These are phyloP conservation scores for Adoxophyes honmai DNA, from an alignment of 1,140 invertebrate genomes.

Conservation along the genomic window DNA sequence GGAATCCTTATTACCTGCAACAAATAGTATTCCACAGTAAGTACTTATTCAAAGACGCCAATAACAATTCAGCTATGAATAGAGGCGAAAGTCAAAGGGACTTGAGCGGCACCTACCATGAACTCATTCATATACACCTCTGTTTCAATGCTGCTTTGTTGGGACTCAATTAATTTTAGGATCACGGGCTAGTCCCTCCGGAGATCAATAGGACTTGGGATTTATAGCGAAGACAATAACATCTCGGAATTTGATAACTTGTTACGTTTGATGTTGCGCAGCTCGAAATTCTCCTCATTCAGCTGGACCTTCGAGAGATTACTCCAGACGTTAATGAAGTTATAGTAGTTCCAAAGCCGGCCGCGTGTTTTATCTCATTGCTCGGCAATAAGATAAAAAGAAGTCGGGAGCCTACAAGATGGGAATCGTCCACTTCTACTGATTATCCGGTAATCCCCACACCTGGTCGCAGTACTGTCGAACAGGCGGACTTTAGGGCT, in stretches of 20 bases:
- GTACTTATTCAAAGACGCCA: not conserved
- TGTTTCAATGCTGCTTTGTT: not conserved
- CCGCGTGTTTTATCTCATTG: no score
- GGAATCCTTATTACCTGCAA: constrained; percentile 4
- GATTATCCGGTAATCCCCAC: constrained; percentile 5
- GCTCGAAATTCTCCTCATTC: no score
- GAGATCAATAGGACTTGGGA: not conserved
- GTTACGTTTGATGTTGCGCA: no score
- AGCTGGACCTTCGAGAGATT: no score
- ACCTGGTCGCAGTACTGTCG: constrained; percentile 15
- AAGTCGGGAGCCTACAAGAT: not conserved
- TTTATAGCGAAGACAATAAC: no score
- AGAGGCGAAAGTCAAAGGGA: not conserved
- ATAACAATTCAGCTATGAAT: not conserved
- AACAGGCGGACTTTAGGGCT: constrained; percentile 27
- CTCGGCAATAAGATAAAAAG: not conserved
- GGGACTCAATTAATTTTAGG: constrained; percentile 8
- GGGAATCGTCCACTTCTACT: constrained; percentile 6
- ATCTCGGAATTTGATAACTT: no score
- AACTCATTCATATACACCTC: not conserved
- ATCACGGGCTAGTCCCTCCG: not conserved
- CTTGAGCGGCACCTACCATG: not conserved
- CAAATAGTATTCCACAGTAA: constrained; percentile 11
- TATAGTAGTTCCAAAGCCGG: no score
- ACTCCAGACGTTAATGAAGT: no score